Base-by-base conservation (phyloP, 2,113 vertebrate species). In the Tenrec ecaudatus region DNA sequence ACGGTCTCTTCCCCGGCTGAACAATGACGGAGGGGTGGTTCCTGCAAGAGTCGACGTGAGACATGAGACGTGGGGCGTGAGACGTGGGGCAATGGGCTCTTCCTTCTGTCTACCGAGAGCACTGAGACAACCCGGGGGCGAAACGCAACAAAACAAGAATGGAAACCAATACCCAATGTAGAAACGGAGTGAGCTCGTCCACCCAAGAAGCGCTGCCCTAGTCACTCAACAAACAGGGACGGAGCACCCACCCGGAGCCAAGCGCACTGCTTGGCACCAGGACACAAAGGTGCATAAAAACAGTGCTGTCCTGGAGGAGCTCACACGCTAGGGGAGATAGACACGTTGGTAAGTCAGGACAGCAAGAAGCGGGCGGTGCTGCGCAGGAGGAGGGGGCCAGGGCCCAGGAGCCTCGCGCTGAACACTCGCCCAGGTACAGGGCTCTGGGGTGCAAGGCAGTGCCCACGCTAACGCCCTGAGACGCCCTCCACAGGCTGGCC, bases 1-100 rank as follows among this genome's bases (percentile, higher is more conserved):
- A 96, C 66, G 99, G 99, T 95, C 99, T 99, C 93, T 99, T 98
- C 69, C 98, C 98, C 0, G 99, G 98, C 75, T 98, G 99, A 38
- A 99, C 98, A 57, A 99, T 99, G 96, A 99, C 99, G 0, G 99
- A 99, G 40, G 99, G 98, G 94, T 99, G 99, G 88, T 98, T 98
- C 97, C 99, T 99, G 90, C 1, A 40, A 90, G 95, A 94, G 77
- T 16, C 92, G 94, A 96, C 0, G 33, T 33, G 22, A 91, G 73
- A 82, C 2, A 23, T 79, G 15, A 40, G 62, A 69, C 6, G 43
- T 31, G 84, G 69, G 93, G 73, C 23, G 27, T 79, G 15, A 40
- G 62, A 69, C 6, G 43, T 31, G 84, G 69, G 93, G 73, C 23
- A 3, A 22, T 53, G 29, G 14, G 8, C 7, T 27, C 86, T 82